phyloP scores from a whole-genome alignment of 2,113 vertebrate genomes.

The Haemorhous mexicanus region DNA sequence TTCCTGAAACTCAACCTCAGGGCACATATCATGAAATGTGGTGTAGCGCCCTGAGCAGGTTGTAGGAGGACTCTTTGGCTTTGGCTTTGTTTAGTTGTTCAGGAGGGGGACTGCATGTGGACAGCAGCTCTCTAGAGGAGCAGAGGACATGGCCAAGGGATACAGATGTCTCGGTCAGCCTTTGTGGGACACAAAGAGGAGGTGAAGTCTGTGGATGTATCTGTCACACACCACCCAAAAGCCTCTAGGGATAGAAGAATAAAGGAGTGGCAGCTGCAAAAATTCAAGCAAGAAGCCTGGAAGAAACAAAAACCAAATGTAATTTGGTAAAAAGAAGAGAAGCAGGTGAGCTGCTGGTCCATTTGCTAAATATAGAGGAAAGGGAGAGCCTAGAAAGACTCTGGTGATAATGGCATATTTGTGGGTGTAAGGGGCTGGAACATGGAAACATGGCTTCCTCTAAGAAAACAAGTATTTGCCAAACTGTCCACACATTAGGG shows the following conservation, averaged over 20 bases:
- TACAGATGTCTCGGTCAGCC: neutral
- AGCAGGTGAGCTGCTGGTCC: neutral
- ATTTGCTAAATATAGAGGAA: neutral
- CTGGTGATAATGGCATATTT: neutral
- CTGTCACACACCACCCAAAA: neutral
- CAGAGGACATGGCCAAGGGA: neutral
- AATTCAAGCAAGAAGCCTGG: neutral
- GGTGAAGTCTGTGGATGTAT: neutral
- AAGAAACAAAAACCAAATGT: neutral
- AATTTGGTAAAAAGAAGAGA: neutral
- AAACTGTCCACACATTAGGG: neutral
- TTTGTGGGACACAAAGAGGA: neutral
- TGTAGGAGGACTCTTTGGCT: neutral
- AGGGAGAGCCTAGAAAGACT: neutral
- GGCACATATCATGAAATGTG: fast-evolving
- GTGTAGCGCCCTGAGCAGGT: neutral
- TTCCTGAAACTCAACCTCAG: neutral
- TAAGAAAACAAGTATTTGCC: neutral
- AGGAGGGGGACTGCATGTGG: neutral
- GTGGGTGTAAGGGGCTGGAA: neutral
- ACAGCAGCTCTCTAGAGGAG: neutral
- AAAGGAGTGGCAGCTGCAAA: neutral
- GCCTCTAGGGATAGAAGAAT: neutral
- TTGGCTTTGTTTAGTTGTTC: neutral
- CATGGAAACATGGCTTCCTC: fast-evolving